Base-by-base conservation (phyloP, 2,888 invertebrate genomes). In the Diploptera punctata region DNA sequence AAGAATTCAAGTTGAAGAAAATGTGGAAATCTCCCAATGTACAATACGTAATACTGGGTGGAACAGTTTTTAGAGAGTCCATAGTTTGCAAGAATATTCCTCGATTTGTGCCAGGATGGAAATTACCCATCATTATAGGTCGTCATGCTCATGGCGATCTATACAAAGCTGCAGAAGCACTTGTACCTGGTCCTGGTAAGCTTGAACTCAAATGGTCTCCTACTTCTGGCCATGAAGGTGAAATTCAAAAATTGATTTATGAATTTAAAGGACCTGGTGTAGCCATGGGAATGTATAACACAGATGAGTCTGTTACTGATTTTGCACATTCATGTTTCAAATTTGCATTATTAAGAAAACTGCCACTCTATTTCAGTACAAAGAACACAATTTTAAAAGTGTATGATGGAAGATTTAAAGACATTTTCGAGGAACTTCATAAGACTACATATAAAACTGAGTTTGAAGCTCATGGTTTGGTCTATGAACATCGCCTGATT, bases 111-210 rank as follows among this genome's bases (percentile, higher is more conserved):
- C 90, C 93, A 60, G 92, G 95, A 44, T 99, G 99, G 99, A 91
- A 90, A 62, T 93, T 98, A 80, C 98, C 99, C 4, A 99, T 99
- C 77, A 93, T 99, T 70, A 99, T 99, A 80, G 99, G 99, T 2
- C 93, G 99, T 86, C 99, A 99, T 82, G 99, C 99, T 69, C 95
- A 98, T 81, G 99, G 95, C 44, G 99, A 99, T 85, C 98, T 98
- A 83, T 98, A 98, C 83, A 96, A 95, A 84, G 98, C 98, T 0
- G 96, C 95, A 16, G 99, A 99, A 84, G 97, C 98, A 83, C 88
- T 99, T 16, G 95, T 99, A 0, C 97, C 98, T 67, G 93, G 93
- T 5, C 89, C 91, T 65, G 99, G 99, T 29, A 95, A 90, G 80
- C 85, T 99, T 44, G 93, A 95, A 80, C 86, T 99, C 70, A 88